These are phyloP conservation scores for Tachysurus fulvidraco DNA, from an alignment of 2,113 vertebrate species.

Conservation along the genomic window DNA sequence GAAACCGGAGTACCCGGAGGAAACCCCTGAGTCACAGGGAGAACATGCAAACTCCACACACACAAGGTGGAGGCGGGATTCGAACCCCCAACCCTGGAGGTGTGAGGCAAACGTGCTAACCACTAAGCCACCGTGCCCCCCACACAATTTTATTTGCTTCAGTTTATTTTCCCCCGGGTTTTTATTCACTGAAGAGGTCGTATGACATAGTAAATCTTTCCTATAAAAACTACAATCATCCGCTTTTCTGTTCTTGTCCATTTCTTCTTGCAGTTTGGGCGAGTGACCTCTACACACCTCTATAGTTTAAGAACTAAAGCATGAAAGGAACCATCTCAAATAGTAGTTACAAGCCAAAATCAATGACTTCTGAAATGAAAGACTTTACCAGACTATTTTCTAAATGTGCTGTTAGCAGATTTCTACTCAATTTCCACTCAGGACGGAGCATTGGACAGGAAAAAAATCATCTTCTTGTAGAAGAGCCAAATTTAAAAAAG, in stretches of 20 bases:
- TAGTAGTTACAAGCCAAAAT: not conserved
- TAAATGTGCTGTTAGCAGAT: not conserved
- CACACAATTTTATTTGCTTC: too few relatives aligned
- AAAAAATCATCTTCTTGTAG: not conserved
- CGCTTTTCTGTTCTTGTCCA: conserved; percentile 30
- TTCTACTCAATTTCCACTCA: not conserved
- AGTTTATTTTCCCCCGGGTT: not conserved
- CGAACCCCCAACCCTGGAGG: too few relatives aligned
- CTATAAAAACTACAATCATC: not conserved
- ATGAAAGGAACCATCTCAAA: not conserved
- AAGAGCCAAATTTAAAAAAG: not conserved
- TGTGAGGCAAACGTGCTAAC: too few relatives aligned
- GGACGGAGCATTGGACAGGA: not conserved
- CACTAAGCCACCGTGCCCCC: too few relatives aligned
- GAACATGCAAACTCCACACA: too few relatives aligned
- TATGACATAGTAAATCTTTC: conserved; percentile 22
- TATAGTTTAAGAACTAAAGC: not conserved
- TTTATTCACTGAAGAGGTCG: not conserved
- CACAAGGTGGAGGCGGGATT: too few relatives aligned
- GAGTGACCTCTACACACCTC: not conserved
- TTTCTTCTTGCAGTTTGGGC: conserved; percentile 40
- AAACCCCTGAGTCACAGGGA: too few relatives aligned
- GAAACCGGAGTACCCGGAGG: too few relatives aligned
- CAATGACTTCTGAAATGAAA: not conserved
- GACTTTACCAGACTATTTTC: not conserved